These are phyloP conservation scores for Zosterops hypoxanthus DNA, from an alignment of 2,113 vertebrate genomes.

Conservation along the genomic window DNA sequence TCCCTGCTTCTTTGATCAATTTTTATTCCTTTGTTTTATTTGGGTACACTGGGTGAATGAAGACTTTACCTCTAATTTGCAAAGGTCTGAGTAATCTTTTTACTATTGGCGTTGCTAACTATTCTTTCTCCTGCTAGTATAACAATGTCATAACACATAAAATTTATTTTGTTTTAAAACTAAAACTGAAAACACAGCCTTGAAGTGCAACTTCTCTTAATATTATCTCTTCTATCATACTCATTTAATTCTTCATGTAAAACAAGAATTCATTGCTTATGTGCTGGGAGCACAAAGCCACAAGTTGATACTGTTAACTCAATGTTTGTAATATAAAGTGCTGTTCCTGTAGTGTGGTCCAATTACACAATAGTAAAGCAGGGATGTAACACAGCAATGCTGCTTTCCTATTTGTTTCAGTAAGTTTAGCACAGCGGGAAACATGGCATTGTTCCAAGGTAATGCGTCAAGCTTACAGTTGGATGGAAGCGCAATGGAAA, in stretches of 20 bases:
- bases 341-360: slow-evolving; percentile 71
- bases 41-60: background rate
- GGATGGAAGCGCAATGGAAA: slow-evolving; percentile 70
- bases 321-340: slow-evolving; percentile 61
- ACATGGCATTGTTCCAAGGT: slow-evolving; percentile 67
- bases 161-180: background rate
- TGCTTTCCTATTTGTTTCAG: slow-evolving; percentile 82
- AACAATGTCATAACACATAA: background rate
- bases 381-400: slow-evolving; percentile 71
- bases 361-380: slow-evolving; percentile 79
- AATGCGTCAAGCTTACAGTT: slow-evolving; percentile 67
- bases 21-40: background rate
- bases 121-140: background rate
- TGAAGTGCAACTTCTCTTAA: background rate
- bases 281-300: slow-evolving; percentile 13
- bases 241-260: slow-evolving; percentile 42
- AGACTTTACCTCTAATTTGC: background rate
- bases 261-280: slow-evolving; percentile 40
- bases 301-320: slow-evolving; percentile 62
- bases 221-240: background rate
- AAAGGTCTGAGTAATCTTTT: background rate
- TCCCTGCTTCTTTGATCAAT: background rate
- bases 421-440: slow-evolving; percentile 82
- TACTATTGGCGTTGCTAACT: background rate
- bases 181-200: background rate